These are phyloP conservation scores for Apis dorsata DNA, from an alignment of 1,140 invertebrate genomes.

Conservation along the genomic window DNA sequence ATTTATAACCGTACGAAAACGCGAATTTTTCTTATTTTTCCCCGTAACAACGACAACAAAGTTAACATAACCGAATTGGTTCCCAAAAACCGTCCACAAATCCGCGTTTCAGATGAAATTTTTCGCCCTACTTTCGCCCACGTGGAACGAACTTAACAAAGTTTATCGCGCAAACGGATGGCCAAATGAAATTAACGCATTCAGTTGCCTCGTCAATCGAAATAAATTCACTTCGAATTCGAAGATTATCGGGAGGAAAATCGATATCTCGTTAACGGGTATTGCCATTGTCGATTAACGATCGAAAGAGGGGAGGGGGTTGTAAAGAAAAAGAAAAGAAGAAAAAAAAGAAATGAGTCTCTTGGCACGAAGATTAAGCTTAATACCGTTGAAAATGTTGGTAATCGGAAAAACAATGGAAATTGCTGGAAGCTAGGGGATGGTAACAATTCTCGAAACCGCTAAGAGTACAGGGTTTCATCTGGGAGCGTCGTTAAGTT, in stretches of 20 bases:
- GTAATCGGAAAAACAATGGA: not conserved
- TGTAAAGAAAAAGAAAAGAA: no score
- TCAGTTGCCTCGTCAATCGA: not conserved
- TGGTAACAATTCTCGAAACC: not conserved
- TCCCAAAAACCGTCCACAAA: no score
- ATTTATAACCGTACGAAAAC: no score
- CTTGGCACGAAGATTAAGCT: not conserved
- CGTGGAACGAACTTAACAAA: no score
- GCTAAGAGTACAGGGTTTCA: not conserved
- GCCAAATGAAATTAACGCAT: not conserved
- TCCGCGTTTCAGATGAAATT: no score
- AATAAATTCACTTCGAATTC: not conserved
- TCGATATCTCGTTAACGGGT: not conserved
- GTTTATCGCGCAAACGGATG: not conserved
- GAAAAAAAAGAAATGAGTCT: no score
- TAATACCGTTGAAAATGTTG: conserved; percentile 6
- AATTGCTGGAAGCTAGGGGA: not conserved
- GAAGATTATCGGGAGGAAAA: not conserved
- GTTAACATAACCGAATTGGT: no score
- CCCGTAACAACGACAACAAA: no score
- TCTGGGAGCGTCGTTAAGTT: not conserved
- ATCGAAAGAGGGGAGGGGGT: no score
- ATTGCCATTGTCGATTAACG: no score
- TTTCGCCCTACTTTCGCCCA: no score
- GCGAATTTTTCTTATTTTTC: no score